Evolutionary conservation across 2,888 invertebrate genomes (phyloP), one percentile per base, ranked within the genome.

Genomic region (Parnassius mnemosyne): DNA sequence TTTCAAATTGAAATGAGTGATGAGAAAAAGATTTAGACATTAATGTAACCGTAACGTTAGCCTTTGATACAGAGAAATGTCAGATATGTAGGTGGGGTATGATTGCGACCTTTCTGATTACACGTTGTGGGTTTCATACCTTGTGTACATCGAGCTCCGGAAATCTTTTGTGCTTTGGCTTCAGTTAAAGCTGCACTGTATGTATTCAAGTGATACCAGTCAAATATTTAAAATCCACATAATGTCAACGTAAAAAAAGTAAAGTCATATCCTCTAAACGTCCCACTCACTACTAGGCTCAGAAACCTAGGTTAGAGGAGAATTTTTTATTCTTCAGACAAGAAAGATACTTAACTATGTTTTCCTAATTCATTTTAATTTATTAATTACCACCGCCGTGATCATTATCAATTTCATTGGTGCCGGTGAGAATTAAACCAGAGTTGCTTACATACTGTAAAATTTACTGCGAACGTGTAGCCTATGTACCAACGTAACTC

Each of bases 51-150:
- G 53, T 52, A 41, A 53, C 43, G 34, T 83, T 87, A 87, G 58
- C 51, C 59, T 89, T 89, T 87, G 84, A 84, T 83, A 83, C 78
- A 79, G 79, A 67, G 77, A 60, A 57, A 53, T 20, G 67, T 65
- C 78, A 71, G 78, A 77, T 81, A n/a, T n/a, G n/a, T n/a, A 82
- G 84, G 80, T 77, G 85, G 84, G 85, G 85, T 81, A 81, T 87
- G 88, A 89, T 89, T 89, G 88, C 87, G 89, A 88, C 90, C 90
- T 89, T 90, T 86, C 86, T 91, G 90, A 91, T 91, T 91, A 91
- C 90, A 89, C 88, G 89, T 88, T 88, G 89, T 89, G 88, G 84
- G 88, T 89, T 89, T 89, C 89, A 88, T 89, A 87, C 88, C 87
- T 87, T 87, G 89, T 88, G 87, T 87, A 84, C 89, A 89, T 86